A percentile compares a stretch with the other conserved stretches of the same genome.
Evolutionary conservation across 2,113 vertebrate genomes (phyloP).

Genomic region (Chamaea fasciata): DNA sequence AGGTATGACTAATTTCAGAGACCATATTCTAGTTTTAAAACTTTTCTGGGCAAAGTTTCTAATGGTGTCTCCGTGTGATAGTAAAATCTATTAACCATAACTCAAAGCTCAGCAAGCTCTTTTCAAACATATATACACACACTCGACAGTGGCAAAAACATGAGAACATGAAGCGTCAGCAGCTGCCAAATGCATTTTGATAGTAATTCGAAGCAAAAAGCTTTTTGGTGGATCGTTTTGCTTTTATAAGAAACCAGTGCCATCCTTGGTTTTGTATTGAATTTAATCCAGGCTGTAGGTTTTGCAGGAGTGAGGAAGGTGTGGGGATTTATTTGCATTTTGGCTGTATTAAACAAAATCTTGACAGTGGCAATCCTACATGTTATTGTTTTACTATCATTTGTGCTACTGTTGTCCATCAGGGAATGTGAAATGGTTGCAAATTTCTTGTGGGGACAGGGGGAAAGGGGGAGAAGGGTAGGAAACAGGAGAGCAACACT

Average conservation of each 20-base stretch:
- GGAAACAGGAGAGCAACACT: background rate
- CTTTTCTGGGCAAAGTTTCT: background rate
- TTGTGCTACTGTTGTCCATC: background rate
- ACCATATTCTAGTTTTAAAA: background rate
- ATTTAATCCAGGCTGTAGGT: background rate
- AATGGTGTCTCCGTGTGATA: background rate
- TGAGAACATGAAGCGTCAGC: background rate
- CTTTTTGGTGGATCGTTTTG: background rate
- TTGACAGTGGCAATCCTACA: background rate
- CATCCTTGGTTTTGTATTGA: background rate
- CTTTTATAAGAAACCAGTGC: background rate
- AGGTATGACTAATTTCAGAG: background rate
- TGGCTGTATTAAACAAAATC: background rate
- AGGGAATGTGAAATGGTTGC: background rate
- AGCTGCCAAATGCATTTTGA: background rate
- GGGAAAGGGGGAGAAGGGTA: background rate
- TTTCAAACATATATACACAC: accelerated
- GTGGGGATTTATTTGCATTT: background rate
- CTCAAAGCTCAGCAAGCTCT: background rate
- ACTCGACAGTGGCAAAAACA: background rate
- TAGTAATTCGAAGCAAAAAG: background rate
- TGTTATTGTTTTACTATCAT: background rate
- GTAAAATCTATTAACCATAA: background rate
- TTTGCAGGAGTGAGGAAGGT: background rate
- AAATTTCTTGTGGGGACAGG: accelerated